Conservation (phyloP, 2,888 invertebrate genomes). For the Dolichopus griseipennis region DNA sequence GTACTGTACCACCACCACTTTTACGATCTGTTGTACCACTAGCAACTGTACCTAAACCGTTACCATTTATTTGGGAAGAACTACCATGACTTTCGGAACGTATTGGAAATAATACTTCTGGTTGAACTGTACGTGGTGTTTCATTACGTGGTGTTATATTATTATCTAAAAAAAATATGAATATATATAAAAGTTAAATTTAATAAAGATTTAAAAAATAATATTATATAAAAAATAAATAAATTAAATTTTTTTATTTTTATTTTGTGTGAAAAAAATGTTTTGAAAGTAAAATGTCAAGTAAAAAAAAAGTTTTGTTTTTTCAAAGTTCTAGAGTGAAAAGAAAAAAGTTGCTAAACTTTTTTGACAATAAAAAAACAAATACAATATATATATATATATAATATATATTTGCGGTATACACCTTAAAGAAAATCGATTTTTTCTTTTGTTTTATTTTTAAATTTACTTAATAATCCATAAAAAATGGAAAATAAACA, state of each 20-base stretch:
- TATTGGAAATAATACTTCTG: constrained; percentile 38
- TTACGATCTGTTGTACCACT: constrained; percentile 33
- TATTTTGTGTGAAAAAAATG: background rate
- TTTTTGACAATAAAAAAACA: no score
- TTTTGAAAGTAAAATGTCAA: constrained; percentile 7
- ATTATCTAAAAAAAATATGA: constrained; percentile 29
- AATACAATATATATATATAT: no score
- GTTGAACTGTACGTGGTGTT: constrained; percentile 36
- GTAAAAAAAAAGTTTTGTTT: constrained; percentile 19
- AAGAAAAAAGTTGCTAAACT: no score
- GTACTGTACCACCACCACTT: constrained; percentile 34
- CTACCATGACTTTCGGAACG: constrained; percentile 38
- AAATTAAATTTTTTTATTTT: background rate
- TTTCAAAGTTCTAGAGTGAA: constrained; percentile 19
- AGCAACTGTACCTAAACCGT: constrained; percentile 21
- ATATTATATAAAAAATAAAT: background rate
- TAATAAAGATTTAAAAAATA: constrained; percentile 10
- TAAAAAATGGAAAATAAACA: no score
- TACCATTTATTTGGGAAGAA: constrained; percentile 9
- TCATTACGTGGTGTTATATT: constrained; percentile 40
- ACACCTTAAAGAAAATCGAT: no score
- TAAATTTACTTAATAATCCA: no score
- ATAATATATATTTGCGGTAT: no score
- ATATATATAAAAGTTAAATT: no score
- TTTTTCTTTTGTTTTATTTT: no score